A percentile compares a stretch with the other conserved stretches of the same genome.
phyloP scores from a whole-genome alignment of 2,797 vertebrate genomes.

The Coreius guichenoti region DNA sequence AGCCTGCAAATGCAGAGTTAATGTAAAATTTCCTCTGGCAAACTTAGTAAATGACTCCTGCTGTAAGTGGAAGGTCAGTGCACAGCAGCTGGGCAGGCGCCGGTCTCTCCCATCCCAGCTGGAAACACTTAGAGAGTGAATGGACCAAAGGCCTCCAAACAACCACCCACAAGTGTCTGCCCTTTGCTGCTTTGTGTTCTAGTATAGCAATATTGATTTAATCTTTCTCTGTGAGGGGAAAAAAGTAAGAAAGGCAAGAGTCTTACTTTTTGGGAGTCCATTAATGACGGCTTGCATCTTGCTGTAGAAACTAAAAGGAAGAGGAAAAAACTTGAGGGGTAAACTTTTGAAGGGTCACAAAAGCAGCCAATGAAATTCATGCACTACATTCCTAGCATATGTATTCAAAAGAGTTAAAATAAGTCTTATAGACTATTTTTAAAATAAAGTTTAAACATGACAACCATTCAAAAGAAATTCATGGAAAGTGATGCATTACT shows the following conservation, averaged over 20 bases:
- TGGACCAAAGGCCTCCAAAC: conserved; percentile 41
- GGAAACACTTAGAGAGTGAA: conserved; percentile 43
- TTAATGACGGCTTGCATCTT: neutral
- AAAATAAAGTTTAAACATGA: neutral
- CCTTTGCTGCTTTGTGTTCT: conserved; percentile 50
- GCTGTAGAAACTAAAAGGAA: neutral
- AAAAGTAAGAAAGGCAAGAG: conserved; percentile 25
- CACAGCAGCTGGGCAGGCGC: conserved; percentile 41
- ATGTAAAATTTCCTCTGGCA: neutral
- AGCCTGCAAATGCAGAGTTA: neutral
- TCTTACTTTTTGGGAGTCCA: neutral
- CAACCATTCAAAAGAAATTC: neutral
- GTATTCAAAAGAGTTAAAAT: neutral
- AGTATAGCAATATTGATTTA: conserved; percentile 47
- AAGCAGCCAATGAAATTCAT: neutral
- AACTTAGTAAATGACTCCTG: conserved; percentile 43
- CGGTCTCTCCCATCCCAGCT: conserved; percentile 44
- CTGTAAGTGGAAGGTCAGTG: conserved; percentile 54
- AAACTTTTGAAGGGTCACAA: neutral
- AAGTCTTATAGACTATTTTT: too few species aligned
- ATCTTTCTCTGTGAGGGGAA: neutral
- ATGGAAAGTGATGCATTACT: neutral
- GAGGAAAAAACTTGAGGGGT: neutral
- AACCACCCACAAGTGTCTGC: conserved; percentile 50
- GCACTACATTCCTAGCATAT: neutral